Percentiles rank a stretch among this genome's conserved stretches.
Evolutionary conservation across 2,797 vertebrate genomes (phyloP).

Genomic region (Coregonus sp.): DNA sequence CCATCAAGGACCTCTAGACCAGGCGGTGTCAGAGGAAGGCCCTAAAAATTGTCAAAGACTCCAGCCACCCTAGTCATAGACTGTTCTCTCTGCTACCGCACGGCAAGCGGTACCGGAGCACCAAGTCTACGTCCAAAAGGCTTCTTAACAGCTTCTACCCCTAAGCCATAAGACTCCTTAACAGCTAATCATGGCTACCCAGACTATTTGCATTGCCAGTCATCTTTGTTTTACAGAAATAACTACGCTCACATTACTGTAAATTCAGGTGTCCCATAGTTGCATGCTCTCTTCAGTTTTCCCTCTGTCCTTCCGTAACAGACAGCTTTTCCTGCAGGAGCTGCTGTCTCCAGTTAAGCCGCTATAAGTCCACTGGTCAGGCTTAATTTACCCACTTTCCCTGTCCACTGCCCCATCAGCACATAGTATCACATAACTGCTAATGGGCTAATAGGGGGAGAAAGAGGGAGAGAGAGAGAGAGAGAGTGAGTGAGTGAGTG

Average conservation of each 20-base stretch:
- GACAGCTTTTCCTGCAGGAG: slow-evolving; percentile 52
- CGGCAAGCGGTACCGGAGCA: no score
- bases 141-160: no score
- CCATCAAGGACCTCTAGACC: no score
- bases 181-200: no score
- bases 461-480: slow-evolving; percentile 17
- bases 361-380: slow-evolving; percentile 71
- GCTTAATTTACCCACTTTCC: slow-evolving; percentile 76
- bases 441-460: slow-evolving; percentile 70
- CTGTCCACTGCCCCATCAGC: slow-evolving; percentile 74
- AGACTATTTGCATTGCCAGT: slow-evolving; percentile 10
- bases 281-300: slow-evolving; percentile 44
- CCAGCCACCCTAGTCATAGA: no score
- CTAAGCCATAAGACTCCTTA: no score
- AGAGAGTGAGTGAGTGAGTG: not conserved
- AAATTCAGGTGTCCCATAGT: slow-evolving; percentile 44
- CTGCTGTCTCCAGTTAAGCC: slow-evolving; percentile 20
- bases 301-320: slow-evolving; percentile 29
- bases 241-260: slow-evolving; percentile 58
- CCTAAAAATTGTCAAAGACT: no score
- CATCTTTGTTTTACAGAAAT: slow-evolving; percentile 43
- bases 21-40: no score
- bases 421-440: slow-evolving; percentile 78
- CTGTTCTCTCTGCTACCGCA: no score
- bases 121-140: no score